Percentiles rank a stretch among this genome's conserved stretches.
Conservation (phyloP, 2,797 vertebrate species). For the Poecilia wingei region DNA sequence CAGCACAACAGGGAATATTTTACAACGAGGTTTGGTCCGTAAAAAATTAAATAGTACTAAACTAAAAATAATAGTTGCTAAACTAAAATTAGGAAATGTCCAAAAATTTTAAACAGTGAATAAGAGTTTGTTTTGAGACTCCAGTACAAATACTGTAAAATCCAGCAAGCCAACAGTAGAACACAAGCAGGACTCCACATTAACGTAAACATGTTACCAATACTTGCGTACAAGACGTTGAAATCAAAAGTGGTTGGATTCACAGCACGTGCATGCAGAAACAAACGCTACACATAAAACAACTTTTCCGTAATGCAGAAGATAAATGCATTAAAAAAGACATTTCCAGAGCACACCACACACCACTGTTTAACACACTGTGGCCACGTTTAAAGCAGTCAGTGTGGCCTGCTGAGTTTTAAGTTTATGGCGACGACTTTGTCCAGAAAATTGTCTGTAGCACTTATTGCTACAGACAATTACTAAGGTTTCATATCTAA, state of each 20-base stretch:
- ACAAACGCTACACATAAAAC: neutral
- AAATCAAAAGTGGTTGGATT: neutral
- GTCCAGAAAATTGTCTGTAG: neutral
- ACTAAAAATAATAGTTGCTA: neutral
- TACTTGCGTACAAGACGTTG: neutral
- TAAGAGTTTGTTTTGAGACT: neutral
- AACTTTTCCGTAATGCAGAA: neutral
- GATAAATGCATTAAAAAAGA: neutral
- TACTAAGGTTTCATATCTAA: neutral
- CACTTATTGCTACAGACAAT: neutral
- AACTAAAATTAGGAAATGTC: neutral
- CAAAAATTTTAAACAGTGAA: neutral
- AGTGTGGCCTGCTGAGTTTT: neutral
- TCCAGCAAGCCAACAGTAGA: neutral
- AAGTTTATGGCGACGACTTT: neutral
- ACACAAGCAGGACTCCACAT: neutral
- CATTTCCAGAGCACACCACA: neutral
- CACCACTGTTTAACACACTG: neutral
- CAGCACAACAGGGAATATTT: neutral
- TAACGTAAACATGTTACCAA: neutral
- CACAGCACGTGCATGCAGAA: neutral
- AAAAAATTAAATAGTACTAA: neutral
- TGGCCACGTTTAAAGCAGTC: neutral
- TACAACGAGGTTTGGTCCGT: neutral
- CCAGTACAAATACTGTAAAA: neutral